These are phyloP conservation scores for Henricia sp. DNA, from an alignment of 53 echinoderm and acorn worm genomes.

Conservation along the genomic window DNA sequence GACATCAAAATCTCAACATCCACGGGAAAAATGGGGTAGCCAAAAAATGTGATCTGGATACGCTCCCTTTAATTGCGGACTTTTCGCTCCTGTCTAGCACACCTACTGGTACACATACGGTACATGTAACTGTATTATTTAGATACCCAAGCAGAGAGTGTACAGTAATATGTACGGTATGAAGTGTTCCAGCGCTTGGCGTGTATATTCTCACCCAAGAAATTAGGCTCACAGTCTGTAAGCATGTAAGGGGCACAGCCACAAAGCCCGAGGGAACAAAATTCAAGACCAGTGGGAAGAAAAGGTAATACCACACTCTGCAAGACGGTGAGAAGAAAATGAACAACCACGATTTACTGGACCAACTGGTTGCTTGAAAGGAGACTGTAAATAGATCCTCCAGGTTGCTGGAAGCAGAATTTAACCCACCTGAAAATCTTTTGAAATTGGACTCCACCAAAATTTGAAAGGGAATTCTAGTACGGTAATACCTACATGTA, in stretches of 20 bases:
- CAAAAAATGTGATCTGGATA: no score
- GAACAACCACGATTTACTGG: background rate
- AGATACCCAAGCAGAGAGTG: no score
- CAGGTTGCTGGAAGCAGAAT: conserved; percentile 12
- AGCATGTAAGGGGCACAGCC: background rate
- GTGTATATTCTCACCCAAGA: background rate
- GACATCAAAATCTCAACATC: no score
- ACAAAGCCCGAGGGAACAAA: conserved; percentile 11
- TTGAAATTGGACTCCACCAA: background rate
- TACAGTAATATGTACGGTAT: no score
- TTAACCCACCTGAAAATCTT: conserved; percentile 10
- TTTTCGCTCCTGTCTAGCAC: no score
- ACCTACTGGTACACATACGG: no score
- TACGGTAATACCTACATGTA: background rate
- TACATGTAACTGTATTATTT: no score
- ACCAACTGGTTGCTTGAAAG: background rate
- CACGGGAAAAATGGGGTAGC: no score
- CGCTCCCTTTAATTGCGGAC: no score
- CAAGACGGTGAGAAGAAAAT: conserved; percentile 11
- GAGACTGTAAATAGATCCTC: conserved; percentile 11
- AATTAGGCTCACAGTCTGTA: background rate
- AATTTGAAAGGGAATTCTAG: background rate
- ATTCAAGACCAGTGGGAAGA: conserved; percentile 33
- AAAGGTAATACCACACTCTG: conserved; percentile 11
- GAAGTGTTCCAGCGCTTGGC: background rate